Evolutionary conservation across 1,140 invertebrate genomes (phyloP), one percentile per base, ranked within the genome.

Genomic region (Mactra quadrangularis): DNA sequence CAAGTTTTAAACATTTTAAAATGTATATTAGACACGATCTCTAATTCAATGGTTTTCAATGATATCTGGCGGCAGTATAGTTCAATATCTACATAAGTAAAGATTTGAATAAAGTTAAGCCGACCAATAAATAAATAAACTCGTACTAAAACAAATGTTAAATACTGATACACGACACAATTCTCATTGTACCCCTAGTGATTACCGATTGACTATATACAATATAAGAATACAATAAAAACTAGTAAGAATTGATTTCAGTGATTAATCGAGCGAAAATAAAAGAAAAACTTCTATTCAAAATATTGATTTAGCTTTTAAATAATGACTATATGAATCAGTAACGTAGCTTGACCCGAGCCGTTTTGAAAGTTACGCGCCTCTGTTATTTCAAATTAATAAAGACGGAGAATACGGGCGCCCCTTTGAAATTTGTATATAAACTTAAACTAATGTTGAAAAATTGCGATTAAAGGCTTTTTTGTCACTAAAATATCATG

Each of bases 241-340:
- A 0, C 0, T 45, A 4, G 19, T 38, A n/a, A n/a, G 74, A 41
- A 62, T 50, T 64, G 59, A 62, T 76, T 76, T 57, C 55, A 13
- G 1, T 17, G 59, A 62, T 62, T 62, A 62, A 76, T 76, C 59
- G 27, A 38, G 74, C 57, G 74, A 76, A 76, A 76, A 76, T 76
- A 62, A 76, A 76, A 72, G 19, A 57, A 53, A 75, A 72, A 72
- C 3, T 15, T 29, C 57, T 60, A 45, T 62, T 25, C 6, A 50
- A 76, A 76, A 76, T 76, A 76, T 76, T 76, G 74, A 76, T 76
- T 76, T 6, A 64, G 57, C 47, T 15, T 19, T 9, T 45, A 53
- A 64, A 53, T 68, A 29, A 52, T 38, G 19, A 15, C 71, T 41
- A 41, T 41, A 7, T 15, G 38, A n/a, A n/a, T n/a, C n/a, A n/a